Base-by-base conservation (phyloP, 2,888 invertebrate genomes). In the Heliconius hortense region DNA sequence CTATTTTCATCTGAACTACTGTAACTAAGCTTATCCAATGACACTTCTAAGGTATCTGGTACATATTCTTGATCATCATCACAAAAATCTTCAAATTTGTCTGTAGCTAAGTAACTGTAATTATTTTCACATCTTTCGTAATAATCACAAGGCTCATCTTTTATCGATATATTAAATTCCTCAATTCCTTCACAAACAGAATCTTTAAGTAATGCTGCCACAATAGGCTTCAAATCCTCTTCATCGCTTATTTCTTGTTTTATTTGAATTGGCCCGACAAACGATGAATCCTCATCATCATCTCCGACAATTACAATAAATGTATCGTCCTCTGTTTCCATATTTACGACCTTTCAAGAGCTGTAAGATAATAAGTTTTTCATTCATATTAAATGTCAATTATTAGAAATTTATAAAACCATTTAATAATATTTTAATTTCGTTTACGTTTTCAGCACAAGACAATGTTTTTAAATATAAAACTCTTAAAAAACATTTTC, bases 251-350 rank as follows among this genome's bases (percentile, higher is more conserved):
- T 72, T 79, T 88, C 85, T 28, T 82, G 67, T 81, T 87, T 87
- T 59, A 81, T 80, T 72, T 80, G 35, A 39, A 79, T 73, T 69
- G 79, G 81, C 39, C 62, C 71, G 73, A 77, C 80, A 74, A 80
- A 79, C 56, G 60, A 56, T 13, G 62, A 68, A 43, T 76, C 73
- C 31, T 80, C 79, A 26, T 74, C 75, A 70, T 81, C 81, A 67
- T 88, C 84, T 7, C 81, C 85, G 24, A 87, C 79, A 66, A 88
- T 85, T 69, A 89, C 82, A 74, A 88, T 79, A 79, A 86, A 79
- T 80, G 84, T 82, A 66, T 87, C 88, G 64, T 87, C 87, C 11
- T 86, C 85, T 8, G 82, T 78, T 43, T 84, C 84, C 84, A 85
- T 84, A 15, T 75, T 73, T 67, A 39, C 56, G 15, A 62, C 53